These are phyloP conservation scores for Erannis defoliaria DNA, from an alignment of 2,888 invertebrate species.

Conservation along the genomic window DNA sequence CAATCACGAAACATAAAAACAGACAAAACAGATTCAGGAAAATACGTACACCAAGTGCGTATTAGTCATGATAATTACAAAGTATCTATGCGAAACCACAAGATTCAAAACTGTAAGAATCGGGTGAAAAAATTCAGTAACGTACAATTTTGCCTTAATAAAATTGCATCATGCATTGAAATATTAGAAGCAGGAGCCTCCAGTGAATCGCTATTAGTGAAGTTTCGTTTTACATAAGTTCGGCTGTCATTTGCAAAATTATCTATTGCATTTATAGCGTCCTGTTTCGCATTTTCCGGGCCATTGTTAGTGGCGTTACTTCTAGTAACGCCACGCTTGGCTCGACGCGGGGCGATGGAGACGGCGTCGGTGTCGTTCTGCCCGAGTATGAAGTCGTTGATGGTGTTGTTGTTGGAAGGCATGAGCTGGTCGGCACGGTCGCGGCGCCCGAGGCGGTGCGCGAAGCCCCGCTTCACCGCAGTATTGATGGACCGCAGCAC, in stretches of 20 bases:
- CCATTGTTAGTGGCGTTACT: neutral
- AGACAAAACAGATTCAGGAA: neutral
- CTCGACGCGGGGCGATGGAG: neutral
- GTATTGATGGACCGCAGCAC: constrained; percentile 65
- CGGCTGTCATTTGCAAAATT: neutral
- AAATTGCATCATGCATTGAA: constrained; percentile 3
- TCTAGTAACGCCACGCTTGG: neutral
- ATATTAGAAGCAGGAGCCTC: constrained; percentile 2
- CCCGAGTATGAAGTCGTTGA: constrained; percentile 33
- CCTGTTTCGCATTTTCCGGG: neutral
- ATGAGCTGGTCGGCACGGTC: constrained; percentile 50
- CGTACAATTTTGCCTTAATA: constrained; percentile 26
- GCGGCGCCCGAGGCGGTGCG: constrained; percentile 60
- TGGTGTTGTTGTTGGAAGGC: constrained; percentile 49
- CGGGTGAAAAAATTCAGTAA: constrained; percentile 16
- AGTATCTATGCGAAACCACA: neutral
- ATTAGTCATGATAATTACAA: neutral
- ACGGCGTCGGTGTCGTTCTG: constrained; percentile 34
- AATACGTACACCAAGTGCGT: too few species aligned
- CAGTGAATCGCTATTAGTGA: neutral
- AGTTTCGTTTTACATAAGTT: neutral
- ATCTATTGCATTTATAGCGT: neutral
- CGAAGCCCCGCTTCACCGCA: constrained; percentile 61
- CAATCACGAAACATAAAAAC: constrained; percentile 5
- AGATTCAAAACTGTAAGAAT: constrained; percentile 12